phyloP scores from a whole-genome alignment of 2,888 invertebrate species.

The Lasioglossum oenotherae region DNA sequence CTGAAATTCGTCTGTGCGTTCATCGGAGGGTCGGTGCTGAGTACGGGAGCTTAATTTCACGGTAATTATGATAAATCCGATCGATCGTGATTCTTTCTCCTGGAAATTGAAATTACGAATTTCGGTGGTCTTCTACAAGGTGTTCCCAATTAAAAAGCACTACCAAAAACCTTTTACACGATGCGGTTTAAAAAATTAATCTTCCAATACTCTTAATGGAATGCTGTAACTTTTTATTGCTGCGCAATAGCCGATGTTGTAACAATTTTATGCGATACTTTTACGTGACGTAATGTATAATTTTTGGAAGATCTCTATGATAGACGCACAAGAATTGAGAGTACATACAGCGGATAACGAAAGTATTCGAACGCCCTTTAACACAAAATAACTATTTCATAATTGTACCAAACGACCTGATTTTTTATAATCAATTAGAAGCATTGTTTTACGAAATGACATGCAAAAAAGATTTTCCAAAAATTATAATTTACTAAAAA shows the following conservation, averaged over 20 bases:
- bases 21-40: background rate
- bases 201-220: background rate
- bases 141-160: background rate
- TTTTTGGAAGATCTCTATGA: background rate
- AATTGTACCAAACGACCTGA: too few relatives aligned
- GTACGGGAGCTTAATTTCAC: background rate
- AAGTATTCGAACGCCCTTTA: too few relatives aligned
- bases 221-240: background rate
- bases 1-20: background rate
- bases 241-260: too few relatives aligned
- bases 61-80: constrained; percentile 8
- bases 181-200: background rate
- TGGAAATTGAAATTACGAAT: background rate
- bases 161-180: background rate
- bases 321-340: background rate
- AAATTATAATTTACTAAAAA: too few relatives aligned
- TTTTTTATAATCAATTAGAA: too few relatives aligned
- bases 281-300: too few relatives aligned
- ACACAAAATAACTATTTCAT: too few relatives aligned
- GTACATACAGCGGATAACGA: too few relatives aligned
- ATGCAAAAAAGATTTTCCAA: too few relatives aligned
- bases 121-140: background rate
- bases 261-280: too few relatives aligned
- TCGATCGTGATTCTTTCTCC: background rate
- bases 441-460: too few relatives aligned